A percentile compares a stretch with the other conserved stretches of the same genome.
Evolutionary conservation across 2,888 invertebrate genomes (phyloP).

Genomic region (Fragum sueziense): DNA sequence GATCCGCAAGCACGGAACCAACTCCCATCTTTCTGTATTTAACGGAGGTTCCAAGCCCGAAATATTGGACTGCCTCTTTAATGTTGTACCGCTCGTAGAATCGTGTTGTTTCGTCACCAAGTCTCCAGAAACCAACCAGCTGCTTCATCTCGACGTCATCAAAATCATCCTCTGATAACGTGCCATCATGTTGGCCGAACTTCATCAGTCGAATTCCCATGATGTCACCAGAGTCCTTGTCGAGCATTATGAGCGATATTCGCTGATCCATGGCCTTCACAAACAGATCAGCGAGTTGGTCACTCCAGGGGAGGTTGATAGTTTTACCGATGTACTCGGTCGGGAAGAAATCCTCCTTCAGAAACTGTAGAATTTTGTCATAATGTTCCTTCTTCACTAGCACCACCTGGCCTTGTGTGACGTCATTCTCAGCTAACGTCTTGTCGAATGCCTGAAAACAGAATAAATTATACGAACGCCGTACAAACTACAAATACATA

Average conservation of each 20-base stretch:
- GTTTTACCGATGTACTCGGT: conserved; percentile 25
- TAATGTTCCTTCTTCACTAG: conserved; percentile 24
- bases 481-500: no score
- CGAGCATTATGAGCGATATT: conserved; percentile 40
- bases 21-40: conserved; percentile 36
- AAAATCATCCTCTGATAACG: not conserved
- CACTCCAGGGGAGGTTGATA: conserved; percentile 12
- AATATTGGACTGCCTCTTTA: conserved; percentile 34
- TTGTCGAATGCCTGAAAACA: conserved; percentile 33
- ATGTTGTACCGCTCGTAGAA: conserved; percentile 33
- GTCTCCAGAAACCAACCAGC: conserved; percentile 20
- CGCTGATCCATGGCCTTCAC: conserved; percentile 7
- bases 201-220: conserved; percentile 35
- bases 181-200: conserved; percentile 4
- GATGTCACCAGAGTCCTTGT: conserved; percentile 26
- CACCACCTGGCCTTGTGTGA: conserved; percentile 15
- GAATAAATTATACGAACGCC: no score
- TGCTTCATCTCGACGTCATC: conserved; percentile 13
- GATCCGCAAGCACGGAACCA: not conserved
- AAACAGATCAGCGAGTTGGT: not conserved
- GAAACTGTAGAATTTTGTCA: conserved; percentile 14
- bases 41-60: conserved; percentile 31
- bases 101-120: not conserved
- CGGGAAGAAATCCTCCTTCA: conserved; percentile 14
- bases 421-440: not conserved